Evolutionary conservation across 2,797 vertebrate genomes (phyloP).

Genomic region (Eulemur albifrons): DNA sequence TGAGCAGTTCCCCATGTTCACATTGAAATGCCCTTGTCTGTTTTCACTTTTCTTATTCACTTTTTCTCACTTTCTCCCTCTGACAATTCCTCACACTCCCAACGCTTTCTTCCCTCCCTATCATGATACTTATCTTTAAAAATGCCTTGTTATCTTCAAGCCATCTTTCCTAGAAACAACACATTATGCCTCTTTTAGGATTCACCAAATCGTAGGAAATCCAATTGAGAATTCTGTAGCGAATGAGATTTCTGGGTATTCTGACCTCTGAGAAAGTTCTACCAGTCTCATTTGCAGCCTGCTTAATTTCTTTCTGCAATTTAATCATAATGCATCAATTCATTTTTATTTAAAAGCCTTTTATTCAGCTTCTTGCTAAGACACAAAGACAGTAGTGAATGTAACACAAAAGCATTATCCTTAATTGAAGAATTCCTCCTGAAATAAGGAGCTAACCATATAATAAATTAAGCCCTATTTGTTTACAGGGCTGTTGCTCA

Average conservation of each 20-base stretch:
- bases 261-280: conserved; percentile 46
- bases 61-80: not conserved
- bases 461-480: conserved; percentile 38
- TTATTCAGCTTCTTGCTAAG: conserved; percentile 33
- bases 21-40: not conserved
- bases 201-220: conserved; percentile 32
- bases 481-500: not conserved
- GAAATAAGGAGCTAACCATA: not conserved
- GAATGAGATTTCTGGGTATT: conserved; percentile 16
- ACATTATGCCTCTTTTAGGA: not conserved
- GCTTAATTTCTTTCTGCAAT: conserved; percentile 39
- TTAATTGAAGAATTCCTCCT: conserved; percentile 51
- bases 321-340: conserved; percentile 59
- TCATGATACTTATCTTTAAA: not conserved
- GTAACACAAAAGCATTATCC: conserved; percentile 31
- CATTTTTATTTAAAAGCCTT: conserved; percentile 58
- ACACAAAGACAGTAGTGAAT: conserved; percentile 8
- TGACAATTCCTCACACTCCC: not conserved
- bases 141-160: conserved; percentile 4
- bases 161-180: not conserved
- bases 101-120: not conserved
- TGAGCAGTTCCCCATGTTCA: not conserved
- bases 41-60: not conserved
- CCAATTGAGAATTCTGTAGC: not conserved
- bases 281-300: not conserved